Evolutionary conservation across 2,113 vertebrate species (phyloP), one percentile per base, ranked within the genome.

Genomic region (Passer domesticus): DNA sequence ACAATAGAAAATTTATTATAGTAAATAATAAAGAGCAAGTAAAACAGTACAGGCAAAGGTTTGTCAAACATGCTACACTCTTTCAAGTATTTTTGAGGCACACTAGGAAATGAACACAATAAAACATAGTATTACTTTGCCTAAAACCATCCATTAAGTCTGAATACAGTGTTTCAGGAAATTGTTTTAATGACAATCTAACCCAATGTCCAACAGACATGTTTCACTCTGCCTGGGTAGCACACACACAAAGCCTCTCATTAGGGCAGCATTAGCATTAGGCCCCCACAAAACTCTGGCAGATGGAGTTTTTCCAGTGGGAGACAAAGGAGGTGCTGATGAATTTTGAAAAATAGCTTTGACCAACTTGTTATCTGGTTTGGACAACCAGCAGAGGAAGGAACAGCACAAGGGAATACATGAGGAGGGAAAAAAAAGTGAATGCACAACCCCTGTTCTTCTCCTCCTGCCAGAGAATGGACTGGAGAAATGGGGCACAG

Each of bases 381-480:
- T 78, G 62, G 44, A 78, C 39, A 81, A 72, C 4, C 10, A 75
- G 39, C 15, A 81, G 50, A 55, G 18, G 14, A 87, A 87, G 27
- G 24, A 87, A 11, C 0, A 64, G 80, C 16, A 35, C 14, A 66
- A n/a, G 6, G 18, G 15, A 83, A 63, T 30, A 72, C 8, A 27
- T 0, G 14, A 74, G 27, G 12, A 81, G 31, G 13, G 11, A 37
- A 21, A 33, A 30, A 70, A 47, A 8, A 47, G 11, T 2, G 4
- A 87, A 63, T 6, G 14, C 11, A 59, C 18, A 81, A 3, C 8
- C 16, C 19, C 13, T 63, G 11, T 5, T 52, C 58, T 31, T 18
- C 56, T 82, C 39, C n/a, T 83, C 18, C 41, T 64, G 58, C 11
- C 72, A 83, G 18, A 0, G 0, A 10, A 60, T 0, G 10, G 49